phyloP scores from a whole-genome alignment of 2,113 vertebrate genomes.

The Uropsilus gracilis region DNA sequence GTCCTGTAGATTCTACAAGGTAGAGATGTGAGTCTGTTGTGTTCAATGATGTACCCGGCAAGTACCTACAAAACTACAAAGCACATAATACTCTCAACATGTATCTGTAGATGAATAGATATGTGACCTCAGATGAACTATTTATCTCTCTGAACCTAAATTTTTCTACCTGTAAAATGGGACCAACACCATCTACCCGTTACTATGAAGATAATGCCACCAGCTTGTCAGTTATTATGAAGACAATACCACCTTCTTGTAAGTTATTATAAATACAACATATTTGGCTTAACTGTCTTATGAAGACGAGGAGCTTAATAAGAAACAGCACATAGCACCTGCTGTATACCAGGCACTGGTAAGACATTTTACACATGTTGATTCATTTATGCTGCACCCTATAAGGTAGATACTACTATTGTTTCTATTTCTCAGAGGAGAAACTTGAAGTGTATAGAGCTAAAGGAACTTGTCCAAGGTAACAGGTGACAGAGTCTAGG shows the following conservation, averaged over 20 bases:
- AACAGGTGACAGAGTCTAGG: background rate
- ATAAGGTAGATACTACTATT: no score
- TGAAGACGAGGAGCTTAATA: background rate
- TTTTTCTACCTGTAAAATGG: background rate
- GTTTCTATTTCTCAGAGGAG: background rate
- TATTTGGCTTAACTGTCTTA: background rate
- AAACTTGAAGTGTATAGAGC: background rate
- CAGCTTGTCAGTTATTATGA: background rate
- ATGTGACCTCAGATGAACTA: background rate
- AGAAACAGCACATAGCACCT: background rate
- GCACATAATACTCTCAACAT: background rate
- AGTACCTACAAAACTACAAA: background rate
- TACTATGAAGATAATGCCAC: background rate
- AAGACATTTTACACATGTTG: background rate
- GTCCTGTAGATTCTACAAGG: background rate
- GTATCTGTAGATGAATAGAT: accelerated
- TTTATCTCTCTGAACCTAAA: background rate
- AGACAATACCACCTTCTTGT: background rate
- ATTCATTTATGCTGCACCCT: background rate
- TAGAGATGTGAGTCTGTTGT: background rate
- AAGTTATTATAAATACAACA: background rate
- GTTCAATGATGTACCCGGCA: background rate
- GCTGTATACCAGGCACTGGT: background rate
- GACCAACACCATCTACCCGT: background rate
- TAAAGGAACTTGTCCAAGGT: background rate